phyloP scores from a whole-genome alignment of 2,797 vertebrate species.

The Sebastes variabilis region DNA sequence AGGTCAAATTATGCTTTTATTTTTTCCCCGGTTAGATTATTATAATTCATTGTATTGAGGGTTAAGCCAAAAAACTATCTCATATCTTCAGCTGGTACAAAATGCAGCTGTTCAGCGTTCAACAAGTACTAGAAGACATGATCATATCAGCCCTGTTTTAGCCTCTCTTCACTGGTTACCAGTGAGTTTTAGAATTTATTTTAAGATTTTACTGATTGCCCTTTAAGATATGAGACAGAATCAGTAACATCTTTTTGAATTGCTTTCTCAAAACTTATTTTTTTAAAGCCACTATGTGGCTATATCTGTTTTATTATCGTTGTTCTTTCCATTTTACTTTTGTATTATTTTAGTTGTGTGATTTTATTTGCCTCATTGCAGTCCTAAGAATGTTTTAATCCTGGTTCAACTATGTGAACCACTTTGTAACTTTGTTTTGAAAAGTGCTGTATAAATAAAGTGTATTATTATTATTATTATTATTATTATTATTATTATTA shows the following conservation, averaged over 20 bases:
- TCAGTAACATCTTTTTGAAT: background rate
- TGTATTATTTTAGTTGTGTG: background rate
- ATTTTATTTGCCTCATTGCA: background rate
- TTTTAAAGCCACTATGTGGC: background rate
- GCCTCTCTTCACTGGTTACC: background rate
- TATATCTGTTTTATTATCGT: background rate
- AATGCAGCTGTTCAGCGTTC: background rate
- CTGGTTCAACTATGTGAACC: background rate
- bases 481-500: no score
- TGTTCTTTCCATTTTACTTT: background rate
- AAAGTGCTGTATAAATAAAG: no score
- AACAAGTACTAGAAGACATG: background rate
- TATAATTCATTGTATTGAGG: background rate
- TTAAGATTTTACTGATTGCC: background rate
- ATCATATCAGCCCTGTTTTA: background rate
- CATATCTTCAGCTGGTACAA: background rate
- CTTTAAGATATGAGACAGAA: background rate
- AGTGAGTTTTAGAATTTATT: background rate
- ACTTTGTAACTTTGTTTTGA: no score
- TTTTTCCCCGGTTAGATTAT: background rate
- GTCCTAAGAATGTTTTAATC: background rate
- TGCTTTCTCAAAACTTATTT: background rate
- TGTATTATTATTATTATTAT: no score
- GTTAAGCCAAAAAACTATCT: background rate
- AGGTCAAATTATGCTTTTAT: background rate